Conservation (phyloP, 2,888 invertebrate genomes). For the Tipula unca region DNA sequence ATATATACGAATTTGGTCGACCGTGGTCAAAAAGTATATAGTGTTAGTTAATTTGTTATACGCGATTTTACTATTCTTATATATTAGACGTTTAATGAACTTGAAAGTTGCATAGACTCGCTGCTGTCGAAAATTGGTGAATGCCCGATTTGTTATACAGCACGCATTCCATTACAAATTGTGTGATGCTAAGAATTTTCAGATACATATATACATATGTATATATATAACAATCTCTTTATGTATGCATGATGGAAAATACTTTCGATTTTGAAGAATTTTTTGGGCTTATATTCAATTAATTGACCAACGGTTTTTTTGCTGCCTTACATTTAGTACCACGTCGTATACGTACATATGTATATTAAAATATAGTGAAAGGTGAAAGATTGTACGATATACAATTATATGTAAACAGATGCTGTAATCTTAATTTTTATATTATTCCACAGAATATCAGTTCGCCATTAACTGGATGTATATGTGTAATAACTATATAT, state of each 20-base stretch:
- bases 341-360: background rate
- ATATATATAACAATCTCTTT: background rate
- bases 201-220: no score
- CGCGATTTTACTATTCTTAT: background rate
- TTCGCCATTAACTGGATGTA: background rate
- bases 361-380: background rate
- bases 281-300: background rate
- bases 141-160: background rate
- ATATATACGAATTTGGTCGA: background rate
- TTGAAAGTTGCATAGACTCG: background rate
- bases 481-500: background rate
- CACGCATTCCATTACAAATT: background rate
- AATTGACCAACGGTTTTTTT: background rate
- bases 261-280: background rate
- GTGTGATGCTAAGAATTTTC: background rate
- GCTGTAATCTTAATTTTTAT: background rate
- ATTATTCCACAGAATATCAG: background rate
- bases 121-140: background rate
- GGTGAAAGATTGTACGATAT: background rate
- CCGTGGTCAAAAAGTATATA: background rate
- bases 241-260: background rate
- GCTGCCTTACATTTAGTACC: background rate
- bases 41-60: background rate
- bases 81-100: background rate
- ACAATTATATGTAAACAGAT: background rate